Conservation (phyloP, 2,113 vertebrate genomes). For the Empidonax traillii region DNA sequence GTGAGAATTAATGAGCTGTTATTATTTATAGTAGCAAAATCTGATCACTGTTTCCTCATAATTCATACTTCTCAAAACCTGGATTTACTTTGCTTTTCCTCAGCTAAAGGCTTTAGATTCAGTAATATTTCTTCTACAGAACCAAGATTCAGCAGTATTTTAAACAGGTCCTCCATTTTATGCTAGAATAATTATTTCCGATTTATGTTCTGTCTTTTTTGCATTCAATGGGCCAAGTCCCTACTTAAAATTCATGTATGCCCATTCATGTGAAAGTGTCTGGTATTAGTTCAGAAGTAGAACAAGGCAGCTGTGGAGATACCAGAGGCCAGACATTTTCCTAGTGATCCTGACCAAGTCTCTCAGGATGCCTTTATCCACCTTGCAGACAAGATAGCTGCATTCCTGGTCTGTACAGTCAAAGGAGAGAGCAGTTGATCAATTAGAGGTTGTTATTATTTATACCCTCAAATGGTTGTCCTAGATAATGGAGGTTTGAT, state of each 20-base stretch:
- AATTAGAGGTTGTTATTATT: not conserved
- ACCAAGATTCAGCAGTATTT: not conserved
- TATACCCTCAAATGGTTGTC: not conserved
- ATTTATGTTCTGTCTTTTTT: not conserved
- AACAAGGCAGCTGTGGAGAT: not conserved
- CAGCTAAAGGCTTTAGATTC: not conserved
- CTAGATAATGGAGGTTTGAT: not conserved
- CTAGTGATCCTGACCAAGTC: not conserved
- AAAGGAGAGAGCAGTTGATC: not conserved
- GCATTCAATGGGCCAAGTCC: not conserved
- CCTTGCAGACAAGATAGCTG: not conserved
- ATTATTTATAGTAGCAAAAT: slow-evolving; percentile 63
- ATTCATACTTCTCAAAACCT: not conserved
- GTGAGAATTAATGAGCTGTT: slow-evolving; percentile 53
- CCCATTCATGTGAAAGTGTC: not conserved
- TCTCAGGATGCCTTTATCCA: not conserved
- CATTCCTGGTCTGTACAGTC: not conserved
- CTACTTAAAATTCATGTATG: slow-evolving; percentile 1
- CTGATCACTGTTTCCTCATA: slow-evolving; percentile 20
- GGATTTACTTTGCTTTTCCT: not conserved
- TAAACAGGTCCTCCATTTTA: slow-evolving; percentile 1
- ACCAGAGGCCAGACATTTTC: not conserved
- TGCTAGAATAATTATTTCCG: not conserved
- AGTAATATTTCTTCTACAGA: not conserved
- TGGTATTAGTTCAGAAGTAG: not conserved